A percentile compares a stretch with the other conserved stretches of the same genome.
These are phyloP conservation scores for Xylocopa sonorina DNA, from an alignment of 1,140 invertebrate genomes.

Conservation along the genomic window DNA sequence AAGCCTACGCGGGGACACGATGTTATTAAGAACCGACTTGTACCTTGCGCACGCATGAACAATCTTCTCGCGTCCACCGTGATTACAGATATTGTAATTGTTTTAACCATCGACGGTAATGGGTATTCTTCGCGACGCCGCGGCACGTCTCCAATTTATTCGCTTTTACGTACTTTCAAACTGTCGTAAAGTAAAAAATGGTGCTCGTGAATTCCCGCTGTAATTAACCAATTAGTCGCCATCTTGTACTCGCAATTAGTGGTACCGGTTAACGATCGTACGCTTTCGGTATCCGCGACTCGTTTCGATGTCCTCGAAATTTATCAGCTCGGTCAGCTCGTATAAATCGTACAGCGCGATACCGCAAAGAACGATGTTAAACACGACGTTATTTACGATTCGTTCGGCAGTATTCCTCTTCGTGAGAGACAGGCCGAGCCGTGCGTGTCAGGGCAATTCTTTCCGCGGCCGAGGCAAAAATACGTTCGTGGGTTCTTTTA, in stretches of 20 bases:
- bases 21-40: conserved; percentile 67
- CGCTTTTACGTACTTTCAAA: not conserved
- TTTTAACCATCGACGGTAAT: conserved; percentile 42
- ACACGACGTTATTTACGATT: conserved; percentile 65
- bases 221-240: not conserved
- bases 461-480: conserved; percentile 64
- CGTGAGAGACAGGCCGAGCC: conserved; percentile 56
- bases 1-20: conserved; percentile 64
- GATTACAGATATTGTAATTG: conserved; percentile 52
- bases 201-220: not conserved
- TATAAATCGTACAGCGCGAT: conserved; percentile 48
- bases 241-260: conserved; percentile 10
- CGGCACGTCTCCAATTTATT: conserved; percentile 10
- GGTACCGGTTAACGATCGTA: not conserved
- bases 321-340: conserved; percentile 46
- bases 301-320: conserved; percentile 29
- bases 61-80: conserved; percentile 54
- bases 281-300: not conserved
- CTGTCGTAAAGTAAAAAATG: not conserved
- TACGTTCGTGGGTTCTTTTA: conserved; percentile 65
- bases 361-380: conserved; percentile 59
- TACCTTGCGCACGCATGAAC: conserved; percentile 40
- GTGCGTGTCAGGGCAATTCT: conserved; percentile 68
- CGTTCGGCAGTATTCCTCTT: conserved; percentile 59
- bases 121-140: not conserved